A percentile compares a stretch with the other conserved stretches of the same genome.
Conservation (phyloP, 2,888 invertebrate genomes). For the Nasonovia ribisnigri region DNA sequence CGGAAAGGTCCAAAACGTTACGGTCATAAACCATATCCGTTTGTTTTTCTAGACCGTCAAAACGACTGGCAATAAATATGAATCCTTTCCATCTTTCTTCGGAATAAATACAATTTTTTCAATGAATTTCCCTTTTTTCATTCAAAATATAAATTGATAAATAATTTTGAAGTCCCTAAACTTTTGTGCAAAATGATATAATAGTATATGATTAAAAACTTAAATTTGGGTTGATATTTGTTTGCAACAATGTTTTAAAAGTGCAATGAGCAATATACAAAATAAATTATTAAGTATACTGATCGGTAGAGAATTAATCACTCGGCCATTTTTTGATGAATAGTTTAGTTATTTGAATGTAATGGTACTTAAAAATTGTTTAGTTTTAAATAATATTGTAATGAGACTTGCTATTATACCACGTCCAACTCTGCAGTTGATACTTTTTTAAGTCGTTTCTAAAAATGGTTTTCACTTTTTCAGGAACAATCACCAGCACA, state of each 20-base stretch:
- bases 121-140: neutral
- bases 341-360: neutral
- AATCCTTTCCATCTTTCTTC: constrained; percentile 30
- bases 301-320: neutral
- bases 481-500: constrained; percentile 69
- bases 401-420: neutral
- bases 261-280: neutral
- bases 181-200: neutral
- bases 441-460: neutral
- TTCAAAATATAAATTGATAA: neutral
- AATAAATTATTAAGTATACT: neutral
- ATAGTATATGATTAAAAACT: neutral
- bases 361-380: neutral
- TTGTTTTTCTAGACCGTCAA: constrained; percentile 51
- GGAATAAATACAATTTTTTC: constrained; percentile 22
- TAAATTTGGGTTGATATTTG: too few species aligned
- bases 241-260: neutral
- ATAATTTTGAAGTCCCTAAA: neutral
- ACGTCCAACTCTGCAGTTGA: neutral
- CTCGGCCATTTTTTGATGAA: neutral
- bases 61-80: constrained; percentile 55
- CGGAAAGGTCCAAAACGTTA: constrained; percentile 55
- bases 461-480: neutral
- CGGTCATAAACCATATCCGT: constrained; percentile 49
- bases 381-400: neutral